Conservation (phyloP, 2,888 invertebrate genomes). For the Choristoneura rosaceana region DNA sequence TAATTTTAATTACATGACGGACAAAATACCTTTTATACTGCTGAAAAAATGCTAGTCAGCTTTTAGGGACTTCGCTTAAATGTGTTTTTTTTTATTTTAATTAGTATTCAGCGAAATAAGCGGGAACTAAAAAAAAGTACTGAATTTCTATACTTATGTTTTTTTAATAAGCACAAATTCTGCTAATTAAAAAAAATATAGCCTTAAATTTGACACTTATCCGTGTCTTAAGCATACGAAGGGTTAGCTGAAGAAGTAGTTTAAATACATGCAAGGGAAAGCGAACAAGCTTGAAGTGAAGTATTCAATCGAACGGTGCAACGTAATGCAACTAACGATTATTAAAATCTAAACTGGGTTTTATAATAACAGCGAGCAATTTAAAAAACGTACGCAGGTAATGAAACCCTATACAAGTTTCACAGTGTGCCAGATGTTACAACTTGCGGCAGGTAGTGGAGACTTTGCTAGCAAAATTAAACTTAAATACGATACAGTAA, state of each 20-base stretch:
- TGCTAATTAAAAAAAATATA: neutral
- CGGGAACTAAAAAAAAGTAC: no score
- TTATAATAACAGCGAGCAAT: neutral
- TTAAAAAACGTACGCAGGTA: constrained; percentile 3
- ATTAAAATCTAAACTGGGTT: no score
- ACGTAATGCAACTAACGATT: no score
- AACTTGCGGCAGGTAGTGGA: neutral
- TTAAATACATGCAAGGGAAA: no score
- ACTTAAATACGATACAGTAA: neutral
- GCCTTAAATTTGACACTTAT: no score
- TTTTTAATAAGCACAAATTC: neutral
- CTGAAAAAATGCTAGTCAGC: constrained; percentile 17
- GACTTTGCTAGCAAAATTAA: neutral
- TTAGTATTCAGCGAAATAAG: neutral
- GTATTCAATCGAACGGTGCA: no score
- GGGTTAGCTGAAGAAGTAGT: no score
- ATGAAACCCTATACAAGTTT: constrained; percentile 4
- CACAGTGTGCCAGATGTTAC: constrained; percentile 6
- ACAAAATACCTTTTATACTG: constrained; percentile 21
- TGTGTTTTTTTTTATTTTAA: constrained; percentile 1
- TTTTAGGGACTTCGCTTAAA: neutral
- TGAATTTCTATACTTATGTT: neutral
- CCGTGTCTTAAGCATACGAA: no score
- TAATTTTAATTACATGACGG: constrained; percentile 34
- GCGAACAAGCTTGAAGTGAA: no score